Base-by-base conservation (phyloP, 2,797 vertebrate species). In the Pseudomugil gertrudae region DNA sequence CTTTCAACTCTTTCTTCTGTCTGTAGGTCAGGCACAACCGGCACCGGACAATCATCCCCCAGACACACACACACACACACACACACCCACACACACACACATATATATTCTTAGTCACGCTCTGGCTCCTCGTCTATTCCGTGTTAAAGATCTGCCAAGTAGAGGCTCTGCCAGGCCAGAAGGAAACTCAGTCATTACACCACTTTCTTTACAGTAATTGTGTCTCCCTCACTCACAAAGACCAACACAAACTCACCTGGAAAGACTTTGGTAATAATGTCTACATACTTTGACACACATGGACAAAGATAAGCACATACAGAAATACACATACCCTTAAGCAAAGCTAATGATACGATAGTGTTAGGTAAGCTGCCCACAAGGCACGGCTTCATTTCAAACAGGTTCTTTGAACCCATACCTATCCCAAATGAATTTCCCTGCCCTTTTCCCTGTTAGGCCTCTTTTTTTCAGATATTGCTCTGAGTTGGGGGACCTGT, bases 61-160 rank as follows among this genome's bases (percentile, higher is more conserved):
- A 5, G 6, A 38, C 14, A 38, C 14, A 38, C 35, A 36, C 35
- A 36, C 69, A 51, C 45, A 35, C 54, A 33, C 5, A 30, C 43
- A 71, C 52, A 43, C 36, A 54, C 45, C 48, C 33, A 70, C 33
- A 57, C 59, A 53, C 36, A 19, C 53, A 72, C 27, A 47, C 62
- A 71, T 51, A 66, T 71, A 64, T 19, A 74, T 66, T 81, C 70
- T 76, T 70, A 76, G 68, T 86, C 83, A 80, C 54, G 23, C 64
- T 21, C 79, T 87, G 83, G 85, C 80, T 82, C 38, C 66, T 71
- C 77, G 84, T 88, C 72, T 85, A 70, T 66, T 79, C 70, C 72
- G 74, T 55, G 57, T 66, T 81, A 33, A 38, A 57, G 54, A 57
- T 70, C 63, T 84, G 87, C 89, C 87, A 89, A 85, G 74, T 78